Evolutionary conservation across 2,113 vertebrate species (phyloP), one percentile per base, ranked within the genome.

Genomic region (Aldabrachelys gigantea): DNA sequence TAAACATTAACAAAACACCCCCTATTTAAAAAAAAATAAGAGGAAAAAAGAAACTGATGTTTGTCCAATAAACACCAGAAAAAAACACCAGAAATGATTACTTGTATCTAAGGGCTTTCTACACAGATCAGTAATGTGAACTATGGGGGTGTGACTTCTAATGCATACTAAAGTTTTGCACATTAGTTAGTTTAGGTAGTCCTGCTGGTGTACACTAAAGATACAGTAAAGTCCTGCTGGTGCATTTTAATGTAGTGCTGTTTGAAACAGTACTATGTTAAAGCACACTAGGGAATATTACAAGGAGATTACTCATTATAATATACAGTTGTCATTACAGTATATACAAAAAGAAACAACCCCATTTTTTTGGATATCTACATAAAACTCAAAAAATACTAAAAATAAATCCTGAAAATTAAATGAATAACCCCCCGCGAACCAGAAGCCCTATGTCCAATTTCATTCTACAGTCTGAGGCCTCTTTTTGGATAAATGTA

Each of bases 401-500:
- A 69, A n/a, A 69, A 19, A 69, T 69, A 69, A 69, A n/a, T 35
- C 7, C 31, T 69, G 62, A 69, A 69, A 19, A n/a, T 2, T 35
- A 69, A 69, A 35, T 10, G 6, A 69, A 69, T 69, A 35, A 65
- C 16, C 31, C 31, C 2, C 12, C 13, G 3, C 62, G 3, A 17
- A 35, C 14, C 35, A 69, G 62, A 69, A 69, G 14, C 31, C 62
- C 16, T 49, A 87, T 89, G 79, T 91, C 65, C 91, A 95, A 96
- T 85, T 79, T 93, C 79, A 94, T 54, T 79, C 21, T 82, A 31
- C 44, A 89, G 93, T 54, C 62, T 80, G 41, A 87, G n/a, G 65
- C 93, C 47, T 16, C 21, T 91, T 88, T 72, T 83, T 91, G 57
- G 27, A 91, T 89, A 88, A 76, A 88, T 92, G 94, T 92, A 90